These are phyloP conservation scores for Maccullochella peelii DNA, from an alignment of 2,113 vertebrate genomes.

Conservation along the genomic window DNA sequence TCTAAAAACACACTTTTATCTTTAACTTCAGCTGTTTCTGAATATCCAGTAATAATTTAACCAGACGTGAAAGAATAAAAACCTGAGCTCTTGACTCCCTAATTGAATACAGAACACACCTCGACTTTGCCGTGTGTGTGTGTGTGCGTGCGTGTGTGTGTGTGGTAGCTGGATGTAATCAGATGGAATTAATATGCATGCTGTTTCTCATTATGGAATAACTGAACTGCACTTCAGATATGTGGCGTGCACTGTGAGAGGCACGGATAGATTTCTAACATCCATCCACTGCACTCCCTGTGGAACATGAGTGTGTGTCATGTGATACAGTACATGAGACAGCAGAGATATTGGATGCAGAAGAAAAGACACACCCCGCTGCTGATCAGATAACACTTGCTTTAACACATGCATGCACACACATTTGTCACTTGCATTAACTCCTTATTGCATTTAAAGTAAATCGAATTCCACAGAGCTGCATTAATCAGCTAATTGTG, in stretches of 20 bases:
- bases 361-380: slow-evolving; percentile 32
- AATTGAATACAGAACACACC: slow-evolving; percentile 78
- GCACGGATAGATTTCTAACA: slow-evolving; percentile 50
- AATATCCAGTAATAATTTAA: slow-evolving; percentile 33
- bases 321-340: slow-evolving; percentile 23
- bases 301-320: not conserved
- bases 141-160: slow-evolving; percentile 48
- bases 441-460: slow-evolving; percentile 52
- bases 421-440: slow-evolving; percentile 36
- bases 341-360: slow-evolving; percentile 13
- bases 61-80: slow-evolving; percentile 69
- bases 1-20: slow-evolving; percentile 4
- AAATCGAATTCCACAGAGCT: slow-evolving; percentile 41
- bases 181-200: slow-evolving; percentile 83
- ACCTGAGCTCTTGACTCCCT: slow-evolving; percentile 51
- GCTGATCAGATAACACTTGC: slow-evolving; percentile 36
- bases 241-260: slow-evolving; percentile 58
- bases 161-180: slow-evolving; percentile 76
- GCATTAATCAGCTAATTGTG: slow-evolving; percentile 51
- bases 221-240: slow-evolving; percentile 77
- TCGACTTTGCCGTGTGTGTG: slow-evolving; percentile 47
- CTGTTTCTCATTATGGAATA: slow-evolving; percentile 84
- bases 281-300: slow-evolving; percentile 25
- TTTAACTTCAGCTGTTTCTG: slow-evolving; percentile 5
- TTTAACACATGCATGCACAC: slow-evolving; percentile 16